These are phyloP conservation scores for Aleiodes sp. DNA, from an alignment of 1,140 invertebrate genomes.

Conservation along the genomic window DNA sequence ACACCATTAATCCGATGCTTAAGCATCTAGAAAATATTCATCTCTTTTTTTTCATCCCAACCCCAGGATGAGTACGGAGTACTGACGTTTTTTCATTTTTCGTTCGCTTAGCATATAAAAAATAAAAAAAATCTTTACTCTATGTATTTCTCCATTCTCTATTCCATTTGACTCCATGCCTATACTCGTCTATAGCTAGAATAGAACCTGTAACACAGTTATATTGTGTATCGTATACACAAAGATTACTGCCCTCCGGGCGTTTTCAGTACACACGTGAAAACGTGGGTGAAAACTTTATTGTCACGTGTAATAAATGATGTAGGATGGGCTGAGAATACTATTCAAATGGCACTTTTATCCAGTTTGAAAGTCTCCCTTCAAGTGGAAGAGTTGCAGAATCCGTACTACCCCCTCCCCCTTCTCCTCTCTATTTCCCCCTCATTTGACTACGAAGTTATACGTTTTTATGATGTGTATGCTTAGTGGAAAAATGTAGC, in stretches of 20 bases:
- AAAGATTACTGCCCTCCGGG: conserved; percentile 62
- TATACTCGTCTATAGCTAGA: background rate
- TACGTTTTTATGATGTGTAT: background rate
- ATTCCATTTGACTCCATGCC: background rate
- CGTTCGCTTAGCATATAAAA: conserved; percentile 55
- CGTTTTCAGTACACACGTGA: background rate
- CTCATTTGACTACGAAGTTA: background rate
- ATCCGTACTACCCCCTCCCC: conserved; percentile 2
- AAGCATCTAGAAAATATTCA: conserved; percentile 47
- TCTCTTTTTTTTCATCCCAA: conserved; percentile 27
- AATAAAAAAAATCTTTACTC: conserved; percentile 35
- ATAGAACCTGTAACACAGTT: conserved; percentile 21
- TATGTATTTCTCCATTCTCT: background rate
- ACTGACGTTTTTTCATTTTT: conserved; percentile 11
- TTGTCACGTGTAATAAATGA: conserved; percentile 67
- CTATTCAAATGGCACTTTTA: conserved; percentile 67
- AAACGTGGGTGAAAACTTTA: conserved; percentile 51
- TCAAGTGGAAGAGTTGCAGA: conserved; percentile 58
- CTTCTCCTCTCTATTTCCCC: background rate
- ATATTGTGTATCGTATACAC: conserved; percentile 49
- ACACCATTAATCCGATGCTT: conserved; percentile 45
- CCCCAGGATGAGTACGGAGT: background rate
- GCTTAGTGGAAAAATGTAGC: conserved; percentile 30
- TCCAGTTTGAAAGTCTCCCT: conserved; percentile 52
- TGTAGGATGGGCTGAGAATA: conserved; percentile 44